Conservation (phyloP, 2,888 invertebrate species). For the Rotaria magnacalcarata region DNA sequence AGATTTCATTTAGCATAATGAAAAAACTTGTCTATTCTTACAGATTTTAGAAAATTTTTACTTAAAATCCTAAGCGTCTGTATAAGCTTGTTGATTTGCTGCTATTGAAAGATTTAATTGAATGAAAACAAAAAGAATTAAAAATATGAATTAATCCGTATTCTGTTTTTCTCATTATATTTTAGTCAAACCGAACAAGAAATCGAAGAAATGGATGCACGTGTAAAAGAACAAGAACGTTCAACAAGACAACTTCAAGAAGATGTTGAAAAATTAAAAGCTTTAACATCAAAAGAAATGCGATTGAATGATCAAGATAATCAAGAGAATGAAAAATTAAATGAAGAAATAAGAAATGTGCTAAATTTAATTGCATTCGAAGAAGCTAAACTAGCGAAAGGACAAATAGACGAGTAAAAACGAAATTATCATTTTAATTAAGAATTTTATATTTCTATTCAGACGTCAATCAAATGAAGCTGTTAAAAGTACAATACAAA, state of each 20-base stretch:
- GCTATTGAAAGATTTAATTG: background rate
- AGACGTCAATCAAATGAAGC: constrained; percentile 10
- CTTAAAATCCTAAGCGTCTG: background rate
- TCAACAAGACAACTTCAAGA: background rate
- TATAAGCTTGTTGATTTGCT: constrained; percentile 6
- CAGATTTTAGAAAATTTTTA: background rate
- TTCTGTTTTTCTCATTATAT: background rate
- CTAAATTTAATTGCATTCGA: constrained; percentile 14
- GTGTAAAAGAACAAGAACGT: background rate
- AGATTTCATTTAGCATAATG: background rate
- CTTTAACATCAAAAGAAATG: background rate
- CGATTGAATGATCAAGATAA: background rate
- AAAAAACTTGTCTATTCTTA: background rate
- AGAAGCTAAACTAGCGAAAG: background rate
- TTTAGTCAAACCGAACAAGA: background rate
- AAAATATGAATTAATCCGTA: too few relatives aligned
- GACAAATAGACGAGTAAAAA: background rate
- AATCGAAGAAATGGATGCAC: background rate
- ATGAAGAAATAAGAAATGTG: background rate
- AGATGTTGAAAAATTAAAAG: background rate
- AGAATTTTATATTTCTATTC: background rate
- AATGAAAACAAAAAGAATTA: too few relatives aligned
- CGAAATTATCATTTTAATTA: too few relatives aligned
- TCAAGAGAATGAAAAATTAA: background rate
- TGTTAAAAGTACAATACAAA: background rate